Evolutionary conservation across 1,140 invertebrate genomes (phyloP), one percentile per base, ranked within the genome.

Genomic region (Saccostrea echinata): DNA sequence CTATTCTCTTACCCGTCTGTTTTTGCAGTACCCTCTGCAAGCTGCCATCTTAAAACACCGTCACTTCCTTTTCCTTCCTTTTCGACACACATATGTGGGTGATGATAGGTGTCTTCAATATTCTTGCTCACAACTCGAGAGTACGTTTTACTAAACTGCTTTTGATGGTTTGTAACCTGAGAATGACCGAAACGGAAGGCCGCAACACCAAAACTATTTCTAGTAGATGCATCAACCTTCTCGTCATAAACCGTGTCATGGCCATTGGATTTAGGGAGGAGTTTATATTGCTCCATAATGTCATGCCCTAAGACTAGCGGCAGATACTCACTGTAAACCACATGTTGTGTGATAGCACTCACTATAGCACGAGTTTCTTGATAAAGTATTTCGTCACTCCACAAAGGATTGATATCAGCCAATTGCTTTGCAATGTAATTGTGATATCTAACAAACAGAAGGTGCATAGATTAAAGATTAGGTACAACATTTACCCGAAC

Each of bases 381-480:
- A 93, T 97, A 99, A 3, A 99, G 92, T 81, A 96, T 97, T 89
- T 99, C 98, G 0, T 98, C 97, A 90, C 97, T 96, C 98, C 98
- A 99, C 88, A 97, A 97, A 0, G 97, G 97, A 95, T 99, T 99
- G 8, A 98, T 94, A n/a, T 96, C 93, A 84, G 96, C 96, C 13
- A 99, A 95, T 92, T 96, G 95, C 18, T 94, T 95, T 16, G 98
- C 98, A 53, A 99, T 96, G 84, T 98, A 96, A 93, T 99, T 99
- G 94, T 99, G 99, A 93, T 99, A 98, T 27, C 99, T 95, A 94
- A 99, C 96, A 97, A 97, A 99, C 82, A 99, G 95, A 0, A 98
- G 99, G 93, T 99, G 99, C 97, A 99, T 98, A n/a, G 97, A 97
- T n/a, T 98, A 95, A 3, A 99, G 95, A 1, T 97, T 98, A 16